Base-by-base conservation (phyloP, 2,113 vertebrate species). In the Drymodes brunneopygia region DNA sequence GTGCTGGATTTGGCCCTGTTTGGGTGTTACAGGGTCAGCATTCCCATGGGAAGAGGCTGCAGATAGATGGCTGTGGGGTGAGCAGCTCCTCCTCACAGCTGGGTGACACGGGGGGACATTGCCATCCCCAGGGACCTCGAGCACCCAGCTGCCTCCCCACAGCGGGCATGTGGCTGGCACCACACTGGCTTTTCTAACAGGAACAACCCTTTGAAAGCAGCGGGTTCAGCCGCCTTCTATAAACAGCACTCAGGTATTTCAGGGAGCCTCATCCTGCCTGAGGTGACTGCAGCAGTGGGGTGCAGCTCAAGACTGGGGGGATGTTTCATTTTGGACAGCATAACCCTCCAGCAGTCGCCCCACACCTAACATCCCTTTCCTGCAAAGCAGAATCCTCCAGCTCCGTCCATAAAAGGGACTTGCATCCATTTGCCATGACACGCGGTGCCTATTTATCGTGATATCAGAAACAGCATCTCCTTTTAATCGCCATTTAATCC, bases 201-300 rank as follows among this genome's bases (percentile, higher is more conserved):
- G 88, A 96, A 80, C 82, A 94, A 88, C 88, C 62, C 74, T 83
- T 71, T 3, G 22, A 66, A 83, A 88, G 71, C 7, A 1, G 9
- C 0, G 6, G 36, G 83, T 66, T 54, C 81, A 18, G 60, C 28
- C 2, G 0, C 79, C 50, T 67, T 10, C 57, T 2, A 1, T 35
- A 50, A 92, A 62, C 0, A 1, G 29, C 64, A 18, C 42, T 69
- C 3, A 15, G 24, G 33, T 45, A 7, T 78, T 70, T 69, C 2
- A 11, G 74, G 53, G 82, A 64, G 48, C 35, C 47, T 74, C 0
- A 0, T 75, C 31, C 67, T 6, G 2, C 18, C 33, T 0, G 2
- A 6, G 25, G 15, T 4, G 8, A 8, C 60, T 50, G 66, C 2
- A 2, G 2, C 3, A 1, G 0, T 9, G 3, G 27, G 27, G 33